phyloP scores from a whole-genome alignment of 2,113 vertebrate genomes.

The Neogobius melanostomus region DNA sequence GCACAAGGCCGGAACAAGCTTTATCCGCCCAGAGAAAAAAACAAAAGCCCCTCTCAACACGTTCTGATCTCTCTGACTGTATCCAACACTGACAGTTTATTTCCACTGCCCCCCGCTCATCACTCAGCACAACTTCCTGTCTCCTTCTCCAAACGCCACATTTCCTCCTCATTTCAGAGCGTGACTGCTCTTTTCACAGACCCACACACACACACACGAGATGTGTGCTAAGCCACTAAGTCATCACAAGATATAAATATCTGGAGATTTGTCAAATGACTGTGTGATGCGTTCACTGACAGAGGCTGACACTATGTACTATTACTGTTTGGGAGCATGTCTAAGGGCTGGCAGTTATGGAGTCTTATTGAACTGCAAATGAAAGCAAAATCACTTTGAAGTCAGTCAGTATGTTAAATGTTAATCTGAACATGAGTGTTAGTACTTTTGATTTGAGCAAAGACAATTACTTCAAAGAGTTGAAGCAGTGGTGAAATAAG shows the following conservation, averaged over 20 bases:
- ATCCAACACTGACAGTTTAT: conserved; percentile 16
- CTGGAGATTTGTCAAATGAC: conserved; percentile 8
- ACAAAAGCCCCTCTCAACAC: conserved; percentile 65
- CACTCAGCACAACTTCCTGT: conserved; percentile 1
- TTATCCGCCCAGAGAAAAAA: conserved; percentile 66
- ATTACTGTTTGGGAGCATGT: neutral
- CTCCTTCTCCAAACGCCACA: neutral
- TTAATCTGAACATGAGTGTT: neutral
- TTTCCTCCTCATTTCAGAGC: conserved; percentile 23
- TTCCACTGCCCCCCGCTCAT: conserved; percentile 4
- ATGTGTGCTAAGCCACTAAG: conserved; percentile 9
- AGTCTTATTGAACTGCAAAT: conserved; percentile 2
- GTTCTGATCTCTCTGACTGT: conserved; percentile 58
- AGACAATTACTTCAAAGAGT: neutral
- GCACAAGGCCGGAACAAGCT: conserved; percentile 64
- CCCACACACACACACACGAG: conserved; percentile 20
- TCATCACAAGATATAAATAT: conserved; percentile 8
- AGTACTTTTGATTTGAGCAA: neutral
- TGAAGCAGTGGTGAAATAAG: neutral
- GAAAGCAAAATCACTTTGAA: conserved; percentile 2
- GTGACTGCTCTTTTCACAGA: conserved; percentile 24
- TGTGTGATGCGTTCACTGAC: neutral
- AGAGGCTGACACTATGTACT: conserved; percentile 1
- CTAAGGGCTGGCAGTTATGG: neutral
- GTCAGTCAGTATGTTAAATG: neutral